Conservation (phyloP, 2,113 vertebrate species). For the Bombycilla garrulus region DNA sequence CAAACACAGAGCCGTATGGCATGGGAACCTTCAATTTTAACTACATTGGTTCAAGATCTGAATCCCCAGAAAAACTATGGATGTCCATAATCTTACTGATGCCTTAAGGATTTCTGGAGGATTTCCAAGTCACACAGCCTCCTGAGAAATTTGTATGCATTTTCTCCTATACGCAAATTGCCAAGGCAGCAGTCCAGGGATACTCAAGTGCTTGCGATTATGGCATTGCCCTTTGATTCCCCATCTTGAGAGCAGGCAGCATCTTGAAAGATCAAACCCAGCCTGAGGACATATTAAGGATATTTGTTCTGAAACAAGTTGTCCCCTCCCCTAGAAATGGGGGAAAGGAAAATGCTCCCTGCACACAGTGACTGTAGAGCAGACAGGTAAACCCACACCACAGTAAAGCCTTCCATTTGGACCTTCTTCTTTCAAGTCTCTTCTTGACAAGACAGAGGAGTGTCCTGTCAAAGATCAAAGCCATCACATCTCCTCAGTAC, state of each 20-base stretch:
- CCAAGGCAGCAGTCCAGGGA: neutral
- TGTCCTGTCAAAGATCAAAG: neutral
- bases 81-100: neutral
- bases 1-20: neutral
- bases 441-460: neutral
- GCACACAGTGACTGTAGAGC: neutral
- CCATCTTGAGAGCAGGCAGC: neutral
- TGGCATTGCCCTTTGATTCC: neutral
- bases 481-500: neutral
- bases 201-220: neutral
- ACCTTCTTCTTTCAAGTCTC: neutral
- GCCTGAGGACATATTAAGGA: neutral
- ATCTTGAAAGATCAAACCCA: slow-evolving; percentile 4
- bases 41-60: neutral
- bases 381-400: neutral
- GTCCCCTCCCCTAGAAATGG: neutral
- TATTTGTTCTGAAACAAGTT: neutral
- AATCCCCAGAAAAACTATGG: neutral
- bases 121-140: neutral
- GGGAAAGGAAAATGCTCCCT: neutral
- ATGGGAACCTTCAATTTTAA: neutral
- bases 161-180: neutral
- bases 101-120: slow-evolving; percentile 19
- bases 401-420: neutral
- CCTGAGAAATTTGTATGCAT: slow-evolving; percentile 3